Conservation (phyloP, 2,888 invertebrate species). For the Schizotus pectinicornis region DNA sequence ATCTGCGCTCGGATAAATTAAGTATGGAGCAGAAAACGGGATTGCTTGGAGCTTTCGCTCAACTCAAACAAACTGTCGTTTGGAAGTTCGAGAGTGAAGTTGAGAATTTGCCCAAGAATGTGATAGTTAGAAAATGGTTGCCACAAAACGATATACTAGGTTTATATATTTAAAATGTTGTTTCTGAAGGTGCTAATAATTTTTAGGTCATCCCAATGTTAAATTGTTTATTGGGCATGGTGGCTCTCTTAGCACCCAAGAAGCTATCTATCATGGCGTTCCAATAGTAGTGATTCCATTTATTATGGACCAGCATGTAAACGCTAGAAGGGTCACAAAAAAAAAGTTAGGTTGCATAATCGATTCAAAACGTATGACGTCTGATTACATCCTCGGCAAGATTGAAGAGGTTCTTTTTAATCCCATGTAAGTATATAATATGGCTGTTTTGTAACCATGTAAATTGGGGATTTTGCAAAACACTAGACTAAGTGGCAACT, state of each 20-base stretch:
- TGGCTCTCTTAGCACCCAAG: constrained; percentile 41
- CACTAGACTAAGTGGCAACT: constrained; percentile 3
- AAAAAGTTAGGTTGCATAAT: constrained; percentile 40
- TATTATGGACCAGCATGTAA: constrained; percentile 40
- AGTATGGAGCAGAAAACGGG: constrained; percentile 59
- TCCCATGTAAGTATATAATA: constrained; percentile 41
- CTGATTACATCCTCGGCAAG: constrained; percentile 29
- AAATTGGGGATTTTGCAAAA: no score
- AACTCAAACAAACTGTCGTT: constrained; percentile 62
- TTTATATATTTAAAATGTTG: constrained; percentile 8
- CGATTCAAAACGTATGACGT: constrained; percentile 37
- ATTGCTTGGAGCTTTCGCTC: constrained; percentile 64
- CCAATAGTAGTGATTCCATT: constrained; percentile 43
- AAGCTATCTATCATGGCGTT: constrained; percentile 33
- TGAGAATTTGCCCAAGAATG: constrained; percentile 52
- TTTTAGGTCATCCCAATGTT: constrained; percentile 31
- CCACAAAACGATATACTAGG: constrained; percentile 49
- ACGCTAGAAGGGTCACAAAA: constrained; percentile 41
- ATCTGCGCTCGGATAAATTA: constrained; percentile 63
- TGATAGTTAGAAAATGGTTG: constrained; percentile 57
- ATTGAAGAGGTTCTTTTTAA: constrained; percentile 38
- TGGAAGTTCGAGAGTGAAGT: constrained; percentile 61
- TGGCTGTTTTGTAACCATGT: no score
- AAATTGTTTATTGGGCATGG: constrained; percentile 33
- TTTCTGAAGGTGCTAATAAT: constrained; percentile 28